Percentiles rank a stretch among this genome's conserved stretches.
Evolutionary conservation across 2,113 vertebrate genomes (phyloP).

Genomic region (Lasiurus cinereus): DNA sequence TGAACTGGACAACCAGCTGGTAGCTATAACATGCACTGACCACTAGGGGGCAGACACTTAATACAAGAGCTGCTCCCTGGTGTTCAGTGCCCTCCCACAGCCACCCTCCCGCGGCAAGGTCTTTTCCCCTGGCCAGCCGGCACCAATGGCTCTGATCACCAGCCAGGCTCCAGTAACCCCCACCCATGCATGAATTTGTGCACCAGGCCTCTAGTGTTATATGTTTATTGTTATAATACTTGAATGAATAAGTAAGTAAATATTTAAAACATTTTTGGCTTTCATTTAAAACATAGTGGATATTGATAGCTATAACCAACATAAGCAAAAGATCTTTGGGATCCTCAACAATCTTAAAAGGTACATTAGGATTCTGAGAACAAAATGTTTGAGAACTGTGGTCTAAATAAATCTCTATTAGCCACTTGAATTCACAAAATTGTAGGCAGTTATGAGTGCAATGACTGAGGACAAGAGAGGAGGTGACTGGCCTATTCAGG

Average conservation of each 20-base stretch:
- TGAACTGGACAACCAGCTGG: too few species aligned
- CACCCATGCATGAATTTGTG: too few species aligned
- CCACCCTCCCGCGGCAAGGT: too few species aligned
- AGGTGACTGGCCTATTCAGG: not conserved
- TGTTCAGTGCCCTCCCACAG: too few species aligned
- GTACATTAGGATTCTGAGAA: not conserved
- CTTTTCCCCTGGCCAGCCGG: too few species aligned
- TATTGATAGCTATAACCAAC: not conserved
- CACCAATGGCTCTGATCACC: too few species aligned
- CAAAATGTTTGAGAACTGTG: not conserved
- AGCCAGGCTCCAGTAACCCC: too few species aligned
- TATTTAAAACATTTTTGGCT: not conserved
- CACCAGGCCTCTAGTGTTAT: not conserved
- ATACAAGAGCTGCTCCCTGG: too few species aligned
- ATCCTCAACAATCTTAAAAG: not conserved
- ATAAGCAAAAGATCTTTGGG: not conserved
- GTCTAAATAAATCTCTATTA: slow-evolving; percentile 11
- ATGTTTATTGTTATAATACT: not conserved
- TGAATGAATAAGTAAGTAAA: not conserved
- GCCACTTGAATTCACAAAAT: not conserved
- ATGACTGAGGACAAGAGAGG: not conserved
- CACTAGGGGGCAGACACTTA: too few species aligned
- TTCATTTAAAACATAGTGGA: not conserved
- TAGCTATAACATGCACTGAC: too few species aligned
- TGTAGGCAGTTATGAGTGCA: not conserved